Evolutionary conservation across 1,140 invertebrate genomes (phyloP).

Genomic region (Elysia chlorotica): DNA sequence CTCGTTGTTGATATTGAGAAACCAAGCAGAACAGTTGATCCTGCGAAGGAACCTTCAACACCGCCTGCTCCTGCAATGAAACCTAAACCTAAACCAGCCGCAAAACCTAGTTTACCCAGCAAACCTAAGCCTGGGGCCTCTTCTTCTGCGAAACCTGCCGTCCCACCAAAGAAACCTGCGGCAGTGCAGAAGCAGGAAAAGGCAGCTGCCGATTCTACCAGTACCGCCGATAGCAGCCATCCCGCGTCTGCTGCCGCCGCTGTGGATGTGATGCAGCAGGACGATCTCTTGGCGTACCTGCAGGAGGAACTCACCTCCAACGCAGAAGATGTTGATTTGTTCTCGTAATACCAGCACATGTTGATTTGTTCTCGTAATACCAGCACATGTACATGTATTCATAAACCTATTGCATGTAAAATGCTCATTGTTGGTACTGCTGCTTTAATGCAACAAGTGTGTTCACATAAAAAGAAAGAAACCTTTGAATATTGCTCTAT

Average conservation of each 20-base stretch:
- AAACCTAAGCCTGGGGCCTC: constrained; percentile 3
- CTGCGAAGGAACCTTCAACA: neutral
- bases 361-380: no score
- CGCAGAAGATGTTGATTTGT: constrained; percentile 18
- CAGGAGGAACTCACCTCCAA: constrained; percentile 6
- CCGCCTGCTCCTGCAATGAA: neutral
- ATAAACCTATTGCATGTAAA: no score
- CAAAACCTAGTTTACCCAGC: neutral
- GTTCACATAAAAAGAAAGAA: no score
- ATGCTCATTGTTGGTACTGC: no score
- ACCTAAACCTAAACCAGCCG: neutral
- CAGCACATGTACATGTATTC: no score
- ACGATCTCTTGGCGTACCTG: constrained; percentile 19
- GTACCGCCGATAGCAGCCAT: neutral
- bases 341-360: no score
- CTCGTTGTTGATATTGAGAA: constrained; percentile 6
- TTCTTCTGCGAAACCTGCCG: neutral
- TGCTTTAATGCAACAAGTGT: no score
- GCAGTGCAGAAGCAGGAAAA: neutral
- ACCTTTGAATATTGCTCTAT: no score
- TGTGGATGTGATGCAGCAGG: neutral
- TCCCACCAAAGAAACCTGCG: neutral
- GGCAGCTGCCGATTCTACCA: neutral
- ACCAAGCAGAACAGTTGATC: neutral
- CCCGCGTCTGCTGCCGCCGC: neutral